Evolutionary conservation across 2,113 vertebrate species (phyloP).

Genomic region (Datnioides undecimradiatus): DNA sequence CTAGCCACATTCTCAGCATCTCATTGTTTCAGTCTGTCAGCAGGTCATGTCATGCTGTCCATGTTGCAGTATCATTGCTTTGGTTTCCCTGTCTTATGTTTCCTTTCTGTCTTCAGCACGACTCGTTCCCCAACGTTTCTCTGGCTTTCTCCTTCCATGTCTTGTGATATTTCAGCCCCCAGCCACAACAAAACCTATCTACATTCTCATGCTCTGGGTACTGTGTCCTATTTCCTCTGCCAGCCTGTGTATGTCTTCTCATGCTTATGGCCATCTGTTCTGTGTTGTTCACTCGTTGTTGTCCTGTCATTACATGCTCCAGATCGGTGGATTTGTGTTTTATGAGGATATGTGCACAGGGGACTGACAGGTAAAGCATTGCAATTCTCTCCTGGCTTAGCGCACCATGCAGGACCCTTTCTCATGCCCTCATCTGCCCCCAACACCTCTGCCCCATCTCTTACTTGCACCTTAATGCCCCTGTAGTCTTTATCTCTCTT

Average conservation of each 20-base stretch:
- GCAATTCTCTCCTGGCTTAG: slow-evolving; percentile 47
- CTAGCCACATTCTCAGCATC: slow-evolving; percentile 19
- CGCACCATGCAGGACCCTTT: slow-evolving; percentile 41
- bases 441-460: slow-evolving; percentile 4
- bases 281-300: slow-evolving; percentile 76
- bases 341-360: slow-evolving; percentile 80
- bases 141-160: slow-evolving; percentile 37
- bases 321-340: slow-evolving; percentile 84
- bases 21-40: slow-evolving; percentile 40
- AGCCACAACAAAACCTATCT: slow-evolving; percentile 50
- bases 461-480: slow-evolving; percentile 16
- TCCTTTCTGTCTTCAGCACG: slow-evolving; percentile 35
- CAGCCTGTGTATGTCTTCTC: slow-evolving; percentile 38
- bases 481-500: slow-evolving; percentile 32
- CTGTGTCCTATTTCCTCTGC: slow-evolving; percentile 33
- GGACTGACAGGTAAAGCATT: slow-evolving; percentile 80
- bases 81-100: slow-evolving; percentile 49
- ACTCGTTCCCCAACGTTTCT: slow-evolving; percentile 22
- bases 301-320: slow-evolving; percentile 82
- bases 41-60: slow-evolving; percentile 42
- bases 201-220: slow-evolving; percentile 43
- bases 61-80: slow-evolving; percentile 30
- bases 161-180: slow-evolving; percentile 49
- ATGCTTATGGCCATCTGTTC: slow-evolving; percentile 46
- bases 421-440: slow-evolving; percentile 31